phyloP scores from a whole-genome alignment of 92 coral and sea anemone genomes.

The Epizoanthus illoricatus region DNA sequence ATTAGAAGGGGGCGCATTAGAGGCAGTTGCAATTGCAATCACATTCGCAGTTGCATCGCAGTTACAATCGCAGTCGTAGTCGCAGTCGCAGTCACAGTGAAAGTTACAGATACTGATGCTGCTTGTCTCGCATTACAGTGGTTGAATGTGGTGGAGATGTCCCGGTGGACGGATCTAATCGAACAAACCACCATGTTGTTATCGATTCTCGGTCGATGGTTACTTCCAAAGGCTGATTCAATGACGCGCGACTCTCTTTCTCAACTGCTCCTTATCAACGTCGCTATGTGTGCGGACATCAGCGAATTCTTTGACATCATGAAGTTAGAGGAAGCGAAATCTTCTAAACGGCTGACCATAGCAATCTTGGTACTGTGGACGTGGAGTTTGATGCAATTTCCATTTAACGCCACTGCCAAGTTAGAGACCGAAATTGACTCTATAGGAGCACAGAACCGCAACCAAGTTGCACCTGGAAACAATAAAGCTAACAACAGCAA shows the following conservation, averaged over 20 bases:
- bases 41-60: too few species aligned
- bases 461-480: conserved; percentile 19
- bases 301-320: conserved; percentile 96
- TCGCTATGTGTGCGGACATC: conserved; percentile 97
- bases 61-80: too few species aligned
- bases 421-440: conserved; percentile 55
- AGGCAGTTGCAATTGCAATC: too few species aligned
- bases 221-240: conserved; percentile 83
- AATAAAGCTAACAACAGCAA: not conserved
- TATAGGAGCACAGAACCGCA: not conserved
- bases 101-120: not conserved
- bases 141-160: conserved; percentile 10
- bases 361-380: conserved; percentile 88
- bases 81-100: too few species aligned
- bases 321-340: conserved; percentile 59
- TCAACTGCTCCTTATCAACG: conserved; percentile 88
- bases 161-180: conserved; percentile 80
- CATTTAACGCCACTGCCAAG: conserved; percentile 87
- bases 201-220: conserved; percentile 95
- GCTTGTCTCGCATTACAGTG: not conserved
- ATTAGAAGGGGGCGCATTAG: too few species aligned
- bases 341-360: conserved; percentile 63
- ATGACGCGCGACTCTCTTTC: conserved; percentile 91
- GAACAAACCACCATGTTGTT: conserved; percentile 90
- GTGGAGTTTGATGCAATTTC: conserved; percentile 94